Base-by-base conservation (phyloP, 2,888 invertebrate genomes). In the Steromphala cineraria region DNA sequence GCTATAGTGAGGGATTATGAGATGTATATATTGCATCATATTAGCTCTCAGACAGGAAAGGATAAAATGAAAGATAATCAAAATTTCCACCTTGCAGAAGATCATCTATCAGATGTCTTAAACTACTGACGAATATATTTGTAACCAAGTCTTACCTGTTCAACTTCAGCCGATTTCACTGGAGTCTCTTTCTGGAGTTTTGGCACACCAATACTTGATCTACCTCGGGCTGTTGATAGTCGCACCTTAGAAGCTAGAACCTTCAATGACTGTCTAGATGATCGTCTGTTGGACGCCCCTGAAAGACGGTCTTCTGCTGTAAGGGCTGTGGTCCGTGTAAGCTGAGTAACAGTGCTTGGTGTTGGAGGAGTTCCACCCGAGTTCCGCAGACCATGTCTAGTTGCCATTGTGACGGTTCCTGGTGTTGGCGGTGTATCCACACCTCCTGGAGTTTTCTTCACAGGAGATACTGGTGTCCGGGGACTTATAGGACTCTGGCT, bases 401-500 rank as follows among this genome's bases (percentile, higher is more conserved):
- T 55, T 55, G 55, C 21, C 7, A 56, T 56, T 7, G 28, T 67
- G 8, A 67, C 31, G 13, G 81, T 81, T 10, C 52, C 31, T 24
- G 74, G 77, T 2, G 80, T 82, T n/a, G 55, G 74, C 56, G 82
- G 82, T 13, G 80, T 82, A 17, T 24, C 8, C 2, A 24, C n/a
- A 21, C 8, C 24, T n/a, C 15, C 36, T 67, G 31, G 24, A 0
- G 36, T 67, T 5, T 53, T 24, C 56, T 53, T 75, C 28, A 31
- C n/a, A n/a, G 62, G 75, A 19, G 21, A 52, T 56, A 8, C 28
- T 24, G 52, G 52, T 19, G 62, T 28, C 3, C 62, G 24, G 15
- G 40, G 75, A 10, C 55, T 76, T 13, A 40, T 24, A n/a, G 81
- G 80, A n/a, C 82, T 82, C 10, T 79, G 81, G 36, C 79, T 81